Evolutionary conservation across 2,113 vertebrate species (phyloP).

Genomic region (Taxidea taxus): DNA sequence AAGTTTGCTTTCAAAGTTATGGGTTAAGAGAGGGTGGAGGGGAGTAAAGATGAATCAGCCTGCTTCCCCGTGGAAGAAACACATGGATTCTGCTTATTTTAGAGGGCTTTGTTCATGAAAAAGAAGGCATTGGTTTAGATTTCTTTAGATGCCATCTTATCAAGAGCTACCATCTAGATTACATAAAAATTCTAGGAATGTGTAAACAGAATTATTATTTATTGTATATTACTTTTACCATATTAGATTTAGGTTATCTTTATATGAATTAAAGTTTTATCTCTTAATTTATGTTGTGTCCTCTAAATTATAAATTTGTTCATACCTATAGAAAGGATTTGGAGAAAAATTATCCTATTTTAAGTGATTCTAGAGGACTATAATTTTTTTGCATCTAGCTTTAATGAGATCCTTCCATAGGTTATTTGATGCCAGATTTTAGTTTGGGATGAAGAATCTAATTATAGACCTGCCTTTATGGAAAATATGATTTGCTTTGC

Average conservation of each 20-base stretch:
- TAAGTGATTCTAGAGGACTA: constrained; percentile 27
- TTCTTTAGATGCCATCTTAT: constrained; percentile 9
- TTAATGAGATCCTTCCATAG: constrained; percentile 44
- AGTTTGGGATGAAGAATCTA: constrained; percentile 30
- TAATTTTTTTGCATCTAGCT: constrained; percentile 50
- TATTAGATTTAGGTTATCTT: constrained; percentile 39
- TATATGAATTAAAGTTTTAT: not conserved
- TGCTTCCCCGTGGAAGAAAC: not conserved
- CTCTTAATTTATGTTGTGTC: not conserved
- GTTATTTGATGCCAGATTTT: constrained; percentile 56
- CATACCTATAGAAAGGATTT: constrained; percentile 30
- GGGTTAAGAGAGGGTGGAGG: not conserved
- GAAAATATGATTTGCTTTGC: constrained; percentile 52
- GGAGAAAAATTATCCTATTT: constrained; percentile 13
- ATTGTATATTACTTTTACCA: not conserved
- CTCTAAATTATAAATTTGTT: constrained; percentile 6
- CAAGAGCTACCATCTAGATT: not conserved
- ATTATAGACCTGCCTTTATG: constrained; percentile 35
- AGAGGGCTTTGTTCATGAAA: not conserved
- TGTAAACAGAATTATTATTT: not conserved
- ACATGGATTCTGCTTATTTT: not conserved
- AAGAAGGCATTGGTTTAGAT: not conserved
- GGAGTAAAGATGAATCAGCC: not conserved
- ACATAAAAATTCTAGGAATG: not conserved
- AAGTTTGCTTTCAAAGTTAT: constrained; percentile 12